Conservation (phyloP, 2,797 vertebrate genomes). For the Onychomys leucogaster region DNA sequence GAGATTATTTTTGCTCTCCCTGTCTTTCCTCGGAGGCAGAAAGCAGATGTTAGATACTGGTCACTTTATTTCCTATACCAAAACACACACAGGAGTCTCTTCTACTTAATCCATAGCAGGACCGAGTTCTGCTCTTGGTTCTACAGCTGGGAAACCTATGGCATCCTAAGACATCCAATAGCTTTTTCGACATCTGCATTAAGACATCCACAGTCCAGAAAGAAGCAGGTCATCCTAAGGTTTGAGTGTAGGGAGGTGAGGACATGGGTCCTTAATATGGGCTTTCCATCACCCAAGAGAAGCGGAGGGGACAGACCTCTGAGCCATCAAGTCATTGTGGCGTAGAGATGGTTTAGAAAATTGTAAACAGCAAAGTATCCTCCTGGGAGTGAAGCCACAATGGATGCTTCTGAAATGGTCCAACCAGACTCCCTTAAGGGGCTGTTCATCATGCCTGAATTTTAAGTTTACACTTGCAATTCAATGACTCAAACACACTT, state of each 20-base stretch:
- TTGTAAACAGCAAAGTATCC: neutral
- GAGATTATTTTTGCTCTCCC: neutral
- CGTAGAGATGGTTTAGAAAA: neutral
- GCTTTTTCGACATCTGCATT: neutral
- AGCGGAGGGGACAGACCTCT: neutral
- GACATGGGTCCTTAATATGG: neutral
- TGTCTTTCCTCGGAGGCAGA: neutral
- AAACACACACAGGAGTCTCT: neutral
- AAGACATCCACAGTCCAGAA: neutral
- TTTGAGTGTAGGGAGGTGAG: neutral
- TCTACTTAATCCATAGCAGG: neutral
- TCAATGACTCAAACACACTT: neutral
- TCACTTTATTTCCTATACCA: neutral
- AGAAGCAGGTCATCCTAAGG: neutral
- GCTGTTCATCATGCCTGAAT: neutral
- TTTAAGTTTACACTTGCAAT: neutral
- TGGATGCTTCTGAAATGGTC: slow-evolving; percentile 10
- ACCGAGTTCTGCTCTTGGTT: neutral
- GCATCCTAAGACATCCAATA: neutral
- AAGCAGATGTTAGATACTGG: neutral
- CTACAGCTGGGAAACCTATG: neutral
- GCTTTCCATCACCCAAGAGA: neutral
- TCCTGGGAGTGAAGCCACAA: neutral
- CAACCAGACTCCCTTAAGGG: neutral
- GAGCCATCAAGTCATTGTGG: neutral